Evolutionary conservation across 2,888 invertebrate species (phyloP), one percentile per base, ranked within the genome.

Genomic region (Apodemia mormo): DNA sequence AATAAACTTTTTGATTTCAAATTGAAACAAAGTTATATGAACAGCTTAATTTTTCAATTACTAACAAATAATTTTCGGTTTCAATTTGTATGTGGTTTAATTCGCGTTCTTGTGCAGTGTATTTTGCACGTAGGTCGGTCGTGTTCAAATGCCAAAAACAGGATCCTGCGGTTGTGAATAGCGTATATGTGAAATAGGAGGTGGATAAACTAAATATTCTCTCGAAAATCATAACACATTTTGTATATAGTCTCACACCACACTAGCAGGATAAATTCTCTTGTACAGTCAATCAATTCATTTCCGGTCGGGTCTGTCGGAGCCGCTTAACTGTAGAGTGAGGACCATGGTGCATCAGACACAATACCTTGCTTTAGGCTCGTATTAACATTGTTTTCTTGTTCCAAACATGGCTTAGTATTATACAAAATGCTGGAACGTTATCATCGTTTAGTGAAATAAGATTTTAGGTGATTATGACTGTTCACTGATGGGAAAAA

Each of bases 91-190:
- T 89, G 87, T 83, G 89, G 88, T 79, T 76, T 77, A 76, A 74
- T 81, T 80, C 79, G 80, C 76, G 79, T 81, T 82, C 78, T 79
- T 81, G 83, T 80, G 80, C 80, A 75, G 78, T 84, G 81, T 84
- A 81, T 82, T 81, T 81, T 82, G 80, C 81, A 82, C 78, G 78
- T 80, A 78, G 83, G 82, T 82, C 80, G 75, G 82, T 78, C 80
- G 82, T 83, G 86, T 83, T 86, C 82, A 81, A 84, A 86, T 85
- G 88, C 87, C 88, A 86, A 85, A 88, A 87, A 82, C 89, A 89
- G 88, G 78, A 78, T 81, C 76, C 77, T 89, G 88, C 80, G 89
- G 89, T 89, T 80, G 76, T 76, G 79, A 80, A 82, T 76, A 76
- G 77, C 77, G 78, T 76, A 75, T 76, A 79, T 75, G 76, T 81